These are phyloP conservation scores for Euzetes globulus DNA, from an alignment of 2,888 invertebrate species.

Conservation along the genomic window DNA sequence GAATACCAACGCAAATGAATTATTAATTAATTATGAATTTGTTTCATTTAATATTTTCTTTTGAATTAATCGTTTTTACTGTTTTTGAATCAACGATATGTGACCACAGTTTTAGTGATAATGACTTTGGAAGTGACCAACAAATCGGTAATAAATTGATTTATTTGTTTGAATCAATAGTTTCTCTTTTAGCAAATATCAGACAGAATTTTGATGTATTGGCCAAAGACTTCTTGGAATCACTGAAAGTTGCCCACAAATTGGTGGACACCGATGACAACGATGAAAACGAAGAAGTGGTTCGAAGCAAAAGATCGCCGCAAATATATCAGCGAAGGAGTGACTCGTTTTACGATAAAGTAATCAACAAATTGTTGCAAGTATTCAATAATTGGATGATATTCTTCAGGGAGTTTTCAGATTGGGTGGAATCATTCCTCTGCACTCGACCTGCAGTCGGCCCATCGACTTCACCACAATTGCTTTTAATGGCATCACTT, in stretches of 20 bases:
- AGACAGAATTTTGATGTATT: background rate
- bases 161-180: background rate
- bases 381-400: background rate
- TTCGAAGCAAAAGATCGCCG: background rate
- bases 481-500: background rate
- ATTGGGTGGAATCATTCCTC: background rate
- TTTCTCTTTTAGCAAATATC: background rate
- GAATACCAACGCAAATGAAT: no score
- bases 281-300: background rate
- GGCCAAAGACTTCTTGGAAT: background rate
- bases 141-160: background rate
- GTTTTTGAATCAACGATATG: background rate
- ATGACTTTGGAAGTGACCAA: background rate
- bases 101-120: background rate
- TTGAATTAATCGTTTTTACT: background rate
- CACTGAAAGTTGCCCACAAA: slow-evolving; percentile 3
- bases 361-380: background rate
- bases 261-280: background rate
- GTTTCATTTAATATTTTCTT: background rate
- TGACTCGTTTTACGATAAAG: background rate
- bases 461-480: background rate
- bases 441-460: background rate
- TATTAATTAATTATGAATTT: slow-evolving; percentile 1
- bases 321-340: background rate
- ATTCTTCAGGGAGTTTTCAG: background rate